Base-by-base conservation (phyloP, 2,797 vertebrate species). In the Gymnodraco acuticeps region DNA sequence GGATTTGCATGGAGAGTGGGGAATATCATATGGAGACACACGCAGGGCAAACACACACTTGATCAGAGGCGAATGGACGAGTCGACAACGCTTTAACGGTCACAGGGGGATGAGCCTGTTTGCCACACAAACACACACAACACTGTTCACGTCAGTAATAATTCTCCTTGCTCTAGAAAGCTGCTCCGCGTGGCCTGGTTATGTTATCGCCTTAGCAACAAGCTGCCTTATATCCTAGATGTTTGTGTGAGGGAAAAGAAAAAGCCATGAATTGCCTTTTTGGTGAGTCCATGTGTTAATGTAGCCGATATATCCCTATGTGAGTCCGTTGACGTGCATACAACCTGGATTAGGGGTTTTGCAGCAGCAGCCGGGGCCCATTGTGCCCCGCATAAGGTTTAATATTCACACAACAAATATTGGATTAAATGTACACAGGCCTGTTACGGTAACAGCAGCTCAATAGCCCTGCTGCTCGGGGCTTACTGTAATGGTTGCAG, bases 401-500 rank as follows among this genome's bases (percentile, higher is more conserved):
- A 70, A 69, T 64, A 53, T 80, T 80, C 75, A 70, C 67, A 81
- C 46, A 70, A 66, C 67, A 79, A 75, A 86, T 82, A 89, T 88
- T 70, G 82, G 83, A 75, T 88, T 85, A 70, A 64, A 64, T 79
- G 84, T 77, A 70, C 65, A 78, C 31, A 50, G 71, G 74, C 63
- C 80, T 81, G 71, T 70, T 74, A 67, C 52, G 5, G 47, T 62
- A 77, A 73, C 64, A 47, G 62, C 68, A 69, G 86, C 81, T 91
- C 87, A 72, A 85, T 76, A 80, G 66, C 42, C 42, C 73, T 47
- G 78, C 77, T 76, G 73, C 86, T 77, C 1, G 4, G 48, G 53
- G 88, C 84, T 91, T 81, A 86, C 74, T 73, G 74, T 84, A 90
- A 90, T 90, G 87, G 68, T 83, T 86, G 78, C 79, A 79, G 78